phyloP scores from a whole-genome alignment of 2,113 vertebrate species.

The Odontophorus gujanensis region DNA sequence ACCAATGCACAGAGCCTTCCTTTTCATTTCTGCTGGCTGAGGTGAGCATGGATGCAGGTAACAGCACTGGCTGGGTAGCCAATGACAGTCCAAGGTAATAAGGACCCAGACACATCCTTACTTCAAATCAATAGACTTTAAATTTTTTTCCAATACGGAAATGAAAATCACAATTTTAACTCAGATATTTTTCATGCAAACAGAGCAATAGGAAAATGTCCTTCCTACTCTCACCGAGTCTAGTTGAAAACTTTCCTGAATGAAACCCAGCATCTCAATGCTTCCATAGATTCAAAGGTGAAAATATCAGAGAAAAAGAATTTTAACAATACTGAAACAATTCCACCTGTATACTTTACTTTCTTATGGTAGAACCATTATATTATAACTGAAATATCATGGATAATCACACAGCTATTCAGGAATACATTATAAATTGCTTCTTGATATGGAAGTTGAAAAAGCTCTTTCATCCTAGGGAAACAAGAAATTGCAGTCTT shows the following conservation, averaged over 20 bases:
- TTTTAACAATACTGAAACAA: not conserved
- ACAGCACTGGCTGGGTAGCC: not conserved
- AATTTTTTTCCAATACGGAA: not conserved
- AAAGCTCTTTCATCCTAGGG: not conserved
- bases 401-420: not conserved
- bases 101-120: not conserved
- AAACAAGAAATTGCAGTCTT: not conserved
- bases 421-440: not conserved
- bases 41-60: not conserved
- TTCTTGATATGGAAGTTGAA: not conserved
- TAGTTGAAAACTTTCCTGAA: not conserved
- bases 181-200: not conserved
- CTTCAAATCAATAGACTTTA: not conserved
- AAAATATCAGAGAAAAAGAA: not conserved
- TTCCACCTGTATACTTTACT: not conserved
- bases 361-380: not conserved
- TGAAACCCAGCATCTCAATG: not conserved
- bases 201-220: not conserved
- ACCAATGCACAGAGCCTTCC: not conserved
- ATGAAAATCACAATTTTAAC: not conserved
- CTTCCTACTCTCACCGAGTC: not conserved
- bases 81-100: not conserved
- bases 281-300: not conserved
- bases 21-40: not conserved
- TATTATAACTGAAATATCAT: not conserved